A percentile compares a stretch with the other conserved stretches of the same genome.
Conservation (phyloP, 2,113 vertebrate species). For the Aythya baeri region DNA sequence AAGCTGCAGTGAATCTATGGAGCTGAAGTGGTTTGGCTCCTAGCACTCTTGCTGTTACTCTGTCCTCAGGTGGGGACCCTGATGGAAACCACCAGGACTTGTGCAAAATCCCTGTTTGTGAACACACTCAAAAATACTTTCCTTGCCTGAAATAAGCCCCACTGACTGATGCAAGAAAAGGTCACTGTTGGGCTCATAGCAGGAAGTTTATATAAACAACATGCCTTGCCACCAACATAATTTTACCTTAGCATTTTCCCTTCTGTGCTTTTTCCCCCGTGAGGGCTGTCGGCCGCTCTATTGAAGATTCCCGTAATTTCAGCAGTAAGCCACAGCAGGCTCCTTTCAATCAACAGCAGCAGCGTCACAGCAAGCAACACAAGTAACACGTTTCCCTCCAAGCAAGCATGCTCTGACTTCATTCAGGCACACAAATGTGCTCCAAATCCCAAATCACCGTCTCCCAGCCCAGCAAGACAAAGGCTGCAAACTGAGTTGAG, state of each 20-base stretch:
- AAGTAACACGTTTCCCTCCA: slow-evolving; percentile 34
- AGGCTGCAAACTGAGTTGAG: slow-evolving; percentile 46
- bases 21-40: not conserved
- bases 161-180: not conserved
- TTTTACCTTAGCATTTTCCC: slow-evolving; percentile 19
- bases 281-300: not conserved
- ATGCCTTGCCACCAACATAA: not conserved
- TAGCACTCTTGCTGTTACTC: not conserved
- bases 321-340: slow-evolving; percentile 55
- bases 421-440: slow-evolving; percentile 30
- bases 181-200: not conserved
- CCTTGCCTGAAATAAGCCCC: not conserved
- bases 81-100: not conserved
- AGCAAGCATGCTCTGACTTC: slow-evolving; percentile 21
- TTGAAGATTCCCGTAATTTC: slow-evolving; percentile 48
- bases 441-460: slow-evolving; percentile 27
- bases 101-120: not conserved
- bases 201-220: slow-evolving; percentile 2
- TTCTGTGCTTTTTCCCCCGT: not conserved
- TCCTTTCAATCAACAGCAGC: slow-evolving; percentile 49
- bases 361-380: slow-evolving; percentile 22
- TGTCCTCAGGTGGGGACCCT: not conserved
- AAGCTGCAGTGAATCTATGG: rapidly evolving
- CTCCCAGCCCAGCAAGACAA: slow-evolving; percentile 47
- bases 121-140: not conserved